Conservation (phyloP, 2,113 vertebrate genomes). For the Pluvialis apricaria region DNA sequence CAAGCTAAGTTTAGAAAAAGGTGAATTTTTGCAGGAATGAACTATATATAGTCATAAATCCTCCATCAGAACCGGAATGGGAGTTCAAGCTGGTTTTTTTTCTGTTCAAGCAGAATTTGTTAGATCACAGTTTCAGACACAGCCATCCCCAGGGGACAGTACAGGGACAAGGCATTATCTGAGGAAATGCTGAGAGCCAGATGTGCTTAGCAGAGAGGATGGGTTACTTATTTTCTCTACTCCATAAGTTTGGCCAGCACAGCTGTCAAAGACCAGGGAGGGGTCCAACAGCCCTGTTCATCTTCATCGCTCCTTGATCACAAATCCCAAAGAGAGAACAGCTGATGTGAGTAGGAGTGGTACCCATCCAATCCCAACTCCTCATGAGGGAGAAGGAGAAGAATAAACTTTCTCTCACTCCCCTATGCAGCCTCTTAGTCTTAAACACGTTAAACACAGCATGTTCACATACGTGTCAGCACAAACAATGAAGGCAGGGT, state of each 20-base stretch:
- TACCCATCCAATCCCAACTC: neutral
- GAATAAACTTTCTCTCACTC: neutral
- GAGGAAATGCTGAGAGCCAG: neutral
- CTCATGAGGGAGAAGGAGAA: neutral
- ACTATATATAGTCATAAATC: neutral
- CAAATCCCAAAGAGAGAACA: neutral
- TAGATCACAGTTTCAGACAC: neutral
- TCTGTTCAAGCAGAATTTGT: neutral
- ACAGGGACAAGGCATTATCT: neutral
- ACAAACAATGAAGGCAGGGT: neutral
- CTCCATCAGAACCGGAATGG: neutral
- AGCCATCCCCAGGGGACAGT: neutral
- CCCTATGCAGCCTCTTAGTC: neutral
- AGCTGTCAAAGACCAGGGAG: neutral
- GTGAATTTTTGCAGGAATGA: neutral
- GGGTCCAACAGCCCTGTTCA: neutral
- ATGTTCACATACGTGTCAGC: rapidly evolving
- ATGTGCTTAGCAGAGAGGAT: neutral
- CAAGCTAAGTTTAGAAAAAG: neutral
- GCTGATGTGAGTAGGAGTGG: neutral
- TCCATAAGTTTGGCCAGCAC: rapidly evolving
- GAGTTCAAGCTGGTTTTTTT: neutral
- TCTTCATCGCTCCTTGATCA: neutral
- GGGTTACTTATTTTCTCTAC: neutral
- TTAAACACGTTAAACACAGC: neutral